Evolutionary conservation across 2,797 vertebrate genomes (phyloP), one percentile per base, ranked within the genome.

Genomic region (Denticeps clupeoides): DNA sequence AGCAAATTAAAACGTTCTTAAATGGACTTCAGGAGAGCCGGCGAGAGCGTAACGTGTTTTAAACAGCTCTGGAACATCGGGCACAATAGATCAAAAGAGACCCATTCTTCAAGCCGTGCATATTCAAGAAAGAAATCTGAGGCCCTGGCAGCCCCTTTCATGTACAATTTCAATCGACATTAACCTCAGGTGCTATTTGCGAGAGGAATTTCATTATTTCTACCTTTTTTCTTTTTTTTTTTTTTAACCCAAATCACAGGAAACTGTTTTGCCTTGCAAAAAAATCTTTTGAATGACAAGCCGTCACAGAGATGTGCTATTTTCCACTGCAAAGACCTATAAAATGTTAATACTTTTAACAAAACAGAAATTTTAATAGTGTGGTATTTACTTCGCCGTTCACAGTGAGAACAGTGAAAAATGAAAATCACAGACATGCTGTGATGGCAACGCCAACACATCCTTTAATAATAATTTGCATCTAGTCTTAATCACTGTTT

Each of bases 281-380:
- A n/a, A n/a, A 10, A 19, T 37, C 23, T 10, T 25, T 24, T 37
- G 45, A 37, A 22, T 47, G 31, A 35, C 45, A 47, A 13, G 21
- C 29, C 12, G 12, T 32, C 12, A 9, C 31, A 8, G 18, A 32
- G 7, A 47, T n/a, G n/a, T n/a, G 21, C 15, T 37, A 33, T 7
- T 15, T 16, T 38, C 38, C 10, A 18, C 4, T 11, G 35, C 10
- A 21, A 4, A 3, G 16, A 19, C 27, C 27, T 29, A 11, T 12
- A n/a, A 31, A n/a, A 31, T 28, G 28, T 28, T 38, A 35, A 38
- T 35, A 38, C 47, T 37, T 21, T 21, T 16, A 10, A 35, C 12
- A 12, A 25, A 47, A 25, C 12, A 10, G 31, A 47, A 35, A 47
- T 35, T 16, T 37, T 35, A 22, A 44, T 44, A 8, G 9, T 15